Base-by-base conservation (phyloP, 2,888 invertebrate genomes). In the Corbicula japonica region DNA sequence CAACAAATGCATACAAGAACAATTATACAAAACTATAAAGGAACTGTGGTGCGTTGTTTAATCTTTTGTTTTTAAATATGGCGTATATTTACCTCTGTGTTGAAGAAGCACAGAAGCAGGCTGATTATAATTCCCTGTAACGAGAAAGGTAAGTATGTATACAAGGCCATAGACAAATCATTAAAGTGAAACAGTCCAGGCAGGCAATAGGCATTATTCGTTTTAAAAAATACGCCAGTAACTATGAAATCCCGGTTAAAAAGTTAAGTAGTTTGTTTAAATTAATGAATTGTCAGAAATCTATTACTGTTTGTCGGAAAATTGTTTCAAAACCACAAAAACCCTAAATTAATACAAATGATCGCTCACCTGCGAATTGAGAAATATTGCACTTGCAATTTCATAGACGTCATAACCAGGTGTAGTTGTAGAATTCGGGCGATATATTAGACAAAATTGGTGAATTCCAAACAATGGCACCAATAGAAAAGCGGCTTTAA, bases 1-100 rank as follows among this genome's bases (percentile, higher is more conserved):
- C n/a, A 32, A 34, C 21, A 30, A 23, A 15, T 52, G 4, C 30
- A 28, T 4, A 26, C 15, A 30, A 30, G 15, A 23, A 10, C 30
- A 26, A 26, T 52, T 26, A 1, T 26, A 26, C 21, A 30, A 8
- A 52, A 15, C 26, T 2, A 46, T n/a, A 4, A 5, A n/a, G 5
- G 6, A 21, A 62, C 63, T n/a, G n/a, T n/a, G n/a, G n/a, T n/a
- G n/a, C n/a, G n/a, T n/a, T n/a, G n/a, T n/a, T n/a, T n/a, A n/a
- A n/a, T n/a, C n/a, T n/a, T n/a, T n/a, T n/a, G n/a, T n/a, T n/a
- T 15, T 34, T 41, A 71, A n/a, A n/a, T n/a, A n/a, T n/a, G n/a
- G n/a, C n/a, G n/a, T n/a, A n/a, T n/a, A n/a, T 86, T 80, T 83
- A 98, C 98, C 96, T 98, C 98, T 85, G 97, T 97, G 93, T 98